These are phyloP conservation scores for Aphrophora alni DNA, from an alignment of 2,888 invertebrate species.

Conservation along the genomic window DNA sequence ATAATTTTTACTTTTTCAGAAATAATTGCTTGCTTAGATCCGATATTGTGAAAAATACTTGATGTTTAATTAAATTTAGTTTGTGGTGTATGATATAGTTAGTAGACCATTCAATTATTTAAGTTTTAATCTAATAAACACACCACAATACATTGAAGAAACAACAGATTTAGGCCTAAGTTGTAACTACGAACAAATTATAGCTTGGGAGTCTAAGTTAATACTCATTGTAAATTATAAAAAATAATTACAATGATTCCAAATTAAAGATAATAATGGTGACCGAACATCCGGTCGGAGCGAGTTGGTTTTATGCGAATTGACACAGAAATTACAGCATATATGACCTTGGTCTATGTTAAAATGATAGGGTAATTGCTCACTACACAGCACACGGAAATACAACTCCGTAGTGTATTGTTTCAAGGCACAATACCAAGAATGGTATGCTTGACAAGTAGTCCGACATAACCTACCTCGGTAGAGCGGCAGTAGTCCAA, in stretches of 20 bases:
- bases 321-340: neutral
- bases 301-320: neutral
- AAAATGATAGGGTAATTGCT: neutral
- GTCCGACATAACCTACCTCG: neutral
- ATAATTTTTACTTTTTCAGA: too few relatives aligned
- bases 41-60: too few relatives aligned
- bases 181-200: neutral
- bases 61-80: too few relatives aligned
- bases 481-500: too few relatives aligned
- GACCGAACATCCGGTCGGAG: neutral
- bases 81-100: too few relatives aligned
- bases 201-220: neutral
- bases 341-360: neutral
- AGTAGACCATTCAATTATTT: too few relatives aligned
- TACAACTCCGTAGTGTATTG: neutral
- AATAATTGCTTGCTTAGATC: too few relatives aligned
- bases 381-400: neutral
- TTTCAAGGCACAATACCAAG: neutral
- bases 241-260: neutral
- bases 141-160: too few relatives aligned
- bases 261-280: neutral
- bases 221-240: neutral
- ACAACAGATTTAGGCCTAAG: neutral
- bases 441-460: neutral
- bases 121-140: too few relatives aligned